Conservation (phyloP, 2,113 vertebrate species). For the Malurus alboscapulatus region DNA sequence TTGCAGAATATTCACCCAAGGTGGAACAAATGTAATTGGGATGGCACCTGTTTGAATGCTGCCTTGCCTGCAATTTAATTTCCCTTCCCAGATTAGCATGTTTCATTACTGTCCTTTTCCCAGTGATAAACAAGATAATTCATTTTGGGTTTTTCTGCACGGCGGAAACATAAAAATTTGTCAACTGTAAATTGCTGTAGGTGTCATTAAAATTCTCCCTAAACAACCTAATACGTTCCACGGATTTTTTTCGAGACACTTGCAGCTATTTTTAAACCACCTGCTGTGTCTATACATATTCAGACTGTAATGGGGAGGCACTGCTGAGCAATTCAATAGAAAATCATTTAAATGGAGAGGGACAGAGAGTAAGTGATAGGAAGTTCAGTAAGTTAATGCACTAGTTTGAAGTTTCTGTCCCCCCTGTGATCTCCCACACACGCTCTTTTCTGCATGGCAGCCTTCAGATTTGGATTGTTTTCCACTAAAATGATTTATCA, state of each 20-base stretch:
- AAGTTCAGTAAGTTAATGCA: constrained; percentile 48
- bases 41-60: constrained; percentile 45
- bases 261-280: constrained; percentile 71
- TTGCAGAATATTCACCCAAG: constrained; percentile 40
- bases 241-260: constrained; percentile 37
- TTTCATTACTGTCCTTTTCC: constrained; percentile 68
- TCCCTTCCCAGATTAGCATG: constrained; percentile 60
- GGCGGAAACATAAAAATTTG: constrained; percentile 71
- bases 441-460: background rate
- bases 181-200: constrained; percentile 71
- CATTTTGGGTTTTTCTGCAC: constrained; percentile 63
- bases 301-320: constrained; percentile 65
- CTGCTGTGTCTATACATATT: constrained; percentile 77
- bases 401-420: background rate
- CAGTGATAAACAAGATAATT: constrained; percentile 73
- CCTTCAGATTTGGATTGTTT: background rate
- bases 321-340: constrained; percentile 67
- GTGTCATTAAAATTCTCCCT: constrained; percentile 74
- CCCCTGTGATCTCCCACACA: background rate
- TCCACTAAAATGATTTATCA: background rate
- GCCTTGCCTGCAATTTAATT: constrained; percentile 71
- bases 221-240: constrained; percentile 59
- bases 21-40: constrained; percentile 45
- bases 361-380: background rate
- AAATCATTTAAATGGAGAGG: constrained; percentile 61